phyloP scores from a whole-genome alignment of 2,113 vertebrate species.

The Pelmatolapia mariae region DNA sequence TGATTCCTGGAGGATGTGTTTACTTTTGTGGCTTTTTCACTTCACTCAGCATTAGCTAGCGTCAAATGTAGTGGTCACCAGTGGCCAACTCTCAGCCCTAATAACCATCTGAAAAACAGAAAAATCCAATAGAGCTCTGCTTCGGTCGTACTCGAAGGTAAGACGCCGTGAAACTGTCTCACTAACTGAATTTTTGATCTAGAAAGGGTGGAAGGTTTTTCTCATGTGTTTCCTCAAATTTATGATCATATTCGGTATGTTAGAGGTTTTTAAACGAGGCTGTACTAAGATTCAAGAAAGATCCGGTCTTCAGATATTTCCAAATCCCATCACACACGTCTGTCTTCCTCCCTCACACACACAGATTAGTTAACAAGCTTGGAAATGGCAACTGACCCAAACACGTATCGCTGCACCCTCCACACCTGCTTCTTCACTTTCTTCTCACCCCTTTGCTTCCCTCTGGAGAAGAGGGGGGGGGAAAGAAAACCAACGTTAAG shows the following conservation, averaged over 20 bases:
- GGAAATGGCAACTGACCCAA: slow-evolving; percentile 58
- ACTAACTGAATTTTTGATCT: not conserved
- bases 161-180: slow-evolving; percentile 9
- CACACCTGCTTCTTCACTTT: slow-evolving; percentile 11
- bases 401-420: slow-evolving; percentile 3
- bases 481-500: rapidly evolving
- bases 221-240: not conserved
- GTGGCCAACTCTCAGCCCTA: slow-evolving; percentile 11
- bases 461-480: slow-evolving; percentile 15
- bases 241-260: not conserved
- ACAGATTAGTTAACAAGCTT: slow-evolving; percentile 23
- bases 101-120: slow-evolving; percentile 16
- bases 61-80: slow-evolving; percentile 7
- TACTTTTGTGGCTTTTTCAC: not conserved
- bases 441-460: slow-evolving; percentile 29
- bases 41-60: not conserved
- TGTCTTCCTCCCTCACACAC: not conserved
- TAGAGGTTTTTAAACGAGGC: not conserved
- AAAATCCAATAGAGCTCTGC: slow-evolving; percentile 25
- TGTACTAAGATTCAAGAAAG: not conserved
- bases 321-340: not conserved
- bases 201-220: not conserved
- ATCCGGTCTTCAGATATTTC: not conserved
- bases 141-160: not conserved
- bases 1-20: not conserved